These are phyloP conservation scores for Phallusia fumigata DNA, from an alignment of 23 tunicate genomes.

Conservation along the genomic window DNA sequence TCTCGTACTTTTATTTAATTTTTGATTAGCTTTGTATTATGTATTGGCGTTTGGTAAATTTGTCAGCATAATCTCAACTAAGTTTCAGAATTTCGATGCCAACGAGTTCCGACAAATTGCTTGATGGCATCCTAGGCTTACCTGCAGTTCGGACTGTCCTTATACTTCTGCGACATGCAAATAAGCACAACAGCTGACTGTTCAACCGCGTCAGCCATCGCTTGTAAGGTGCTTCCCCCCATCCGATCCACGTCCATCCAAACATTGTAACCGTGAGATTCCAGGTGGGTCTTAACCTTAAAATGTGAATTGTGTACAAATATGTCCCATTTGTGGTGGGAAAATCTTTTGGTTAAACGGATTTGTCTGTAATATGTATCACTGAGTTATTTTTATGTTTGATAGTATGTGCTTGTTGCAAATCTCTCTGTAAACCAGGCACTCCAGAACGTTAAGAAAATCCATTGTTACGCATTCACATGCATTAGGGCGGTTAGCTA, in stretches of 20 bases:
- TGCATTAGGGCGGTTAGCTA: background rate
- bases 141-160: conserved; percentile 70
- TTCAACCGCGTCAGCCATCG: conserved; percentile 83
- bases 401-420: too few relatives aligned
- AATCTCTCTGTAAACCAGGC: too few relatives aligned
- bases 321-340: background rate
- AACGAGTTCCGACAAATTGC: too few relatives aligned
- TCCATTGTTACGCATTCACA: too few relatives aligned
- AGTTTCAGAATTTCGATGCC: too few relatives aligned
- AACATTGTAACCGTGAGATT: conserved; percentile 26
- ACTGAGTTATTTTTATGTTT: background rate
- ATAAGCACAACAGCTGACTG: conserved; percentile 45
- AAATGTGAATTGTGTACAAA: background rate
- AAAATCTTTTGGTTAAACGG: background rate
- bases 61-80: too few relatives aligned
- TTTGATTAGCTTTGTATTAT: too few relatives aligned
- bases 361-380: background rate
- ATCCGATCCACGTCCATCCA: conserved; percentile 74
- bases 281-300: conserved; percentile 43
- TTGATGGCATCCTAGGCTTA: background rate
- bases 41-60: too few relatives aligned
- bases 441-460: too few relatives aligned
- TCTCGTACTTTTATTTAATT: too few relatives aligned
- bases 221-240: conserved; percentile 74
- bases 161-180: conserved; percentile 54